phyloP scores from a whole-genome alignment of 2,888 invertebrate species.

The Vanessa cardui region DNA sequence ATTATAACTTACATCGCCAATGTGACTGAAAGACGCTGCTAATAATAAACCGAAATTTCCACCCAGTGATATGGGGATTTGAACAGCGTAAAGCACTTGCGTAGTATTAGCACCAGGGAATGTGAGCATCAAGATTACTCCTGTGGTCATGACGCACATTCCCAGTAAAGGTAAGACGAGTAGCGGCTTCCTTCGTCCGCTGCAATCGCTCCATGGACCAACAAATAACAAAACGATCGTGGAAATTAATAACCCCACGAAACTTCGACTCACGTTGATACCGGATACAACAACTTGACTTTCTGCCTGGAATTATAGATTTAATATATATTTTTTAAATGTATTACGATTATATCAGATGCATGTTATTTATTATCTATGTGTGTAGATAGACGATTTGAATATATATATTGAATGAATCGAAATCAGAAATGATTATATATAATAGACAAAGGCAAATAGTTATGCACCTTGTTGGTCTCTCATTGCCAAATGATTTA shows the following conservation, averaged over 20 bases:
- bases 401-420: too few relatives aligned
- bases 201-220: constrained; percentile 85
- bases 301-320: constrained; percentile 56
- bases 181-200: constrained; percentile 81
- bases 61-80: constrained; percentile 86
- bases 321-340: neutral
- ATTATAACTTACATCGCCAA: constrained; percentile 87
- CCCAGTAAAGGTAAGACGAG: constrained; percentile 81
- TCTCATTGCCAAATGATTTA: too few relatives aligned
- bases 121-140: constrained; percentile 68
- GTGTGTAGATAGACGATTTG: too few relatives aligned
- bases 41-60: constrained; percentile 87
- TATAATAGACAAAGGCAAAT: too few relatives aligned
- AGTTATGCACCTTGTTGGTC: too few relatives aligned
- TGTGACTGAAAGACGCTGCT: constrained; percentile 90
- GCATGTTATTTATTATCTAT: too few relatives aligned
- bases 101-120: constrained; percentile 72
- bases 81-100: constrained; percentile 72
- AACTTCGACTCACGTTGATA: constrained; percentile 85
- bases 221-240: constrained; percentile 83
- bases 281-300: constrained; percentile 85
- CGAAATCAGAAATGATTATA: too few relatives aligned
- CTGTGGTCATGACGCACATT: constrained; percentile 76
- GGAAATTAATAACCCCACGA: constrained; percentile 80
- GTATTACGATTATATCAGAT: too few relatives aligned